phyloP scores from a whole-genome alignment of 2,797 vertebrate genomes.

The Neomorphus geoffroyi region DNA sequence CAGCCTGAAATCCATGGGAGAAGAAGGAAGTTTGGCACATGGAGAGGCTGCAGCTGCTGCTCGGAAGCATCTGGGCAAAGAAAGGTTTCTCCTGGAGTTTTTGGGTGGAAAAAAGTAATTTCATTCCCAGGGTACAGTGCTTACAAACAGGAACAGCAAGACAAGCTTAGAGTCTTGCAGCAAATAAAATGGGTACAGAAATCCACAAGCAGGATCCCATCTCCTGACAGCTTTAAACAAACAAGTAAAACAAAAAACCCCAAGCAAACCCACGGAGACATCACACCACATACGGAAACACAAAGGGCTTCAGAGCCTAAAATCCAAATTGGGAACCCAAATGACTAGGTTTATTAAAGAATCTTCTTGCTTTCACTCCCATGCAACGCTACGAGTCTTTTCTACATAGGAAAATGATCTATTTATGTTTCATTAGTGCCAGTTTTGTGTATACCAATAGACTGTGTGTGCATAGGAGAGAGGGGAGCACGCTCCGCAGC shows the following conservation, averaged over 20 bases:
- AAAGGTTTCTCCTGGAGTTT: background rate
- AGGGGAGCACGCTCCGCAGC: constrained; percentile 53
- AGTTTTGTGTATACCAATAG: constrained; percentile 57
- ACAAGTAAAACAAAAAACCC: background rate
- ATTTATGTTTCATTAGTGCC: constrained; percentile 62
- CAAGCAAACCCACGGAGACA: background rate
- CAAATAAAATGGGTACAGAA: background rate
- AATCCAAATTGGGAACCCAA: background rate
- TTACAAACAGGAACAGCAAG: background rate
- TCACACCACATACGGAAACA: fast-evolving
- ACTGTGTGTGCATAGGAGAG: constrained; percentile 49
- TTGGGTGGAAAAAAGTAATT: background rate
- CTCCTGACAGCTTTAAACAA: background rate
- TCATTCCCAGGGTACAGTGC: background rate
- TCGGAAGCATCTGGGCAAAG: background rate
- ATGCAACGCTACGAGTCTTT: constrained; percentile 29
- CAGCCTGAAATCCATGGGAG: background rate
- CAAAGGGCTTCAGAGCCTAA: background rate
- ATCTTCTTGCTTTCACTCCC: constrained; percentile 6
- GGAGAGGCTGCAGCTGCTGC: background rate
- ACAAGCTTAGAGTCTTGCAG: background rate
- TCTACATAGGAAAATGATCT: constrained; percentile 60
- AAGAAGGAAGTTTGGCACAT: background rate
- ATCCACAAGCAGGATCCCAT: background rate
- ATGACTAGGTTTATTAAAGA: constrained; percentile 11